phyloP scores from a whole-genome alignment of 2,888 invertebrate species.

The Dolomedes plantarius region DNA sequence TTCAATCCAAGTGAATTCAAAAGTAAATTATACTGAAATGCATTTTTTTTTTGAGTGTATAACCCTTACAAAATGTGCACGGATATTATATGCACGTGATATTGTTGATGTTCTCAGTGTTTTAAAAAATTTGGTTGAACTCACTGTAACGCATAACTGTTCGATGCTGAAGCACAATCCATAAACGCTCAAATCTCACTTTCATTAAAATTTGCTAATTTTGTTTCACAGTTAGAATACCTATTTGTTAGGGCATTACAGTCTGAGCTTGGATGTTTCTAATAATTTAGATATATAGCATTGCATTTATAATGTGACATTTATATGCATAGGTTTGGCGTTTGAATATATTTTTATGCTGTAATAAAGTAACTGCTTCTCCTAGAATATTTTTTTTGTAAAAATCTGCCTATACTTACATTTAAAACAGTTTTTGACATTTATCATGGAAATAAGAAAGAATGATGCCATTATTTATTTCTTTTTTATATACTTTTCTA shows the following conservation, averaged over 20 bases:
- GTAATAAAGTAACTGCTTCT: not conserved
- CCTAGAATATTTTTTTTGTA: not conserved
- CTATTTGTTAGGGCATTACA: not conserved
- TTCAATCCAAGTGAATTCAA: not conserved
- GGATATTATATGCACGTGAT: not conserved
- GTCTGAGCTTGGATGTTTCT: not conserved
- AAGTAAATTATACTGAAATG: not conserved
- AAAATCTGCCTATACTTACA: not conserved
- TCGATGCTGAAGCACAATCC: not conserved
- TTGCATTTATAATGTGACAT: slow-evolving; percentile 11
- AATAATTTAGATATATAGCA: not conserved
- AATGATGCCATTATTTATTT: not conserved
- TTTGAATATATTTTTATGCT: not conserved
- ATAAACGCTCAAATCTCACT: not conserved
- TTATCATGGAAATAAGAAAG: not conserved
- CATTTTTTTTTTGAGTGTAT: not conserved
- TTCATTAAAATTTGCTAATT: not conserved
- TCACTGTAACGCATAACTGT: not conserved
- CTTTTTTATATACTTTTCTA: too few relatives aligned
- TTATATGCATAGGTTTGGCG: not conserved
- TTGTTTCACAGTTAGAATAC: not conserved
- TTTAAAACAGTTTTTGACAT: not conserved
- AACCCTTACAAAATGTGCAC: not conserved
- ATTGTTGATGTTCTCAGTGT: not conserved
- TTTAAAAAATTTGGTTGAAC: not conserved